Conservation (phyloP, 2,888 invertebrate genomes). For the Brachyopa scutellaris region DNA sequence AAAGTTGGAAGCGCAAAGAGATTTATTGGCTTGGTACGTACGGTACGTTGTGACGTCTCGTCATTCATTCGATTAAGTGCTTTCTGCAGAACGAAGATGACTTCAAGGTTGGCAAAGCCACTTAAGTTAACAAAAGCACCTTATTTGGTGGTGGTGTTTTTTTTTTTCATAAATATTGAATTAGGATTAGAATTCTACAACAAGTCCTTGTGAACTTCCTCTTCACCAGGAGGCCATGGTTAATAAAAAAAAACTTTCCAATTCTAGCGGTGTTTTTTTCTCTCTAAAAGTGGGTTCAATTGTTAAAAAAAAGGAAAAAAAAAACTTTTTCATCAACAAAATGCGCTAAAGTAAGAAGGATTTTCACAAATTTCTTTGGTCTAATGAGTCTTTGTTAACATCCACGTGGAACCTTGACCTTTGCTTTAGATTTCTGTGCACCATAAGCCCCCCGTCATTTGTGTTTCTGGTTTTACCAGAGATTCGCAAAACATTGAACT, state of each 20-base stretch:
- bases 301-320: neutral
- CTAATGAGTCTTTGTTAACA: too few relatives aligned
- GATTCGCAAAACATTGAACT: too few relatives aligned
- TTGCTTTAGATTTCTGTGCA: neutral
- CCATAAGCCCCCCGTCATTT: too few relatives aligned
- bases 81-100: constrained; percentile 29
- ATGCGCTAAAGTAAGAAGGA: too few relatives aligned
- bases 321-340: constrained; percentile 3
- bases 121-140: constrained; percentile 40
- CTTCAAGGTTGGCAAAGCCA: constrained; percentile 41
- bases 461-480: too few relatives aligned
- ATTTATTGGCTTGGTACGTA: constrained; percentile 28
- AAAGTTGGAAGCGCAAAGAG: constrained; percentile 15
- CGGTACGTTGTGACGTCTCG: constrained; percentile 11
- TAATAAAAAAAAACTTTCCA: constrained; percentile 54
- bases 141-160: neutral
- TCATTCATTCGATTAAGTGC: constrained; percentile 59
- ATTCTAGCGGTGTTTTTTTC: constrained; percentile 2
- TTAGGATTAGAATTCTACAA: constrained; percentile 23
- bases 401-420: neutral
- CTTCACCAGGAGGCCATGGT: neutral
- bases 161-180: constrained; percentile 44
- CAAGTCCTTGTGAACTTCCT: constrained; percentile 1
- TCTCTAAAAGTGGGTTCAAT: neutral
- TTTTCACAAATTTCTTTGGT: too few relatives aligned